A percentile compares a stretch with the other conserved stretches of the same genome.
Conservation (phyloP, 2,113 vertebrate genomes). For the Muntiacus reevesi region DNA sequence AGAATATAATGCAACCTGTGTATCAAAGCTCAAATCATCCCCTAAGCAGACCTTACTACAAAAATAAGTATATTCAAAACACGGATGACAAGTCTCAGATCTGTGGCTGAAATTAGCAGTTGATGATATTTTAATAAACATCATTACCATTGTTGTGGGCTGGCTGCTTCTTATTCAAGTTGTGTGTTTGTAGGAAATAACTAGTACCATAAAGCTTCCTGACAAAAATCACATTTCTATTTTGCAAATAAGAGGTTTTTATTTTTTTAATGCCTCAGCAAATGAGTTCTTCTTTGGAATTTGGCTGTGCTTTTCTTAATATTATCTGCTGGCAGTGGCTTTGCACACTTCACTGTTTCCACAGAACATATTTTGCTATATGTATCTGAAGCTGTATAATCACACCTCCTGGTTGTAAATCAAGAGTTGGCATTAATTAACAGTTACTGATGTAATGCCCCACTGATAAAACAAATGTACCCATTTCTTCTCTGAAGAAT, state of each 20-base stretch:
- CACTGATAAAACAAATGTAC: neutral
- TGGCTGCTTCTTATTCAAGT: slow-evolving; percentile 13
- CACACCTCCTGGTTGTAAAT: neutral
- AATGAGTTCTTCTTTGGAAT: slow-evolving; percentile 3
- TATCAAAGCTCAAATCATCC: neutral
- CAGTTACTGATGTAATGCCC: neutral
- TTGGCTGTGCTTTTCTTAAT: neutral
- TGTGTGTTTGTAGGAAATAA: slow-evolving; percentile 27
- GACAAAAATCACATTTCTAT: slow-evolving; percentile 17
- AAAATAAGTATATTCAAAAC: neutral
- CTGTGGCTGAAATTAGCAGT: neutral
- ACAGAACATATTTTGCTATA: neutral
- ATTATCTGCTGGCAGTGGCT: neutral
- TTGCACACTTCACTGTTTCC: neutral
- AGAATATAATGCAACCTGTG: neutral
- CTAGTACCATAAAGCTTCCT: slow-evolving; percentile 29
- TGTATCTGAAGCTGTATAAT: slow-evolving; percentile 22
- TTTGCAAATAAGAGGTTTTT: neutral
- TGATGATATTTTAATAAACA: slow-evolving; percentile 34
- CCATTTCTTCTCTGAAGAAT: neutral
- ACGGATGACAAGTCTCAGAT: neutral
- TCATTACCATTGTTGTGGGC: neutral
- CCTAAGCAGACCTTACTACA: neutral
- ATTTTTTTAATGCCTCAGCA: neutral
- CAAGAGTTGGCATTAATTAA: slow-evolving; percentile 38